A percentile compares a stretch with the other conserved stretches of the same genome.
phyloP scores from a whole-genome alignment of 2,797 vertebrate species.

The Babyrousa celebensis region DNA sequence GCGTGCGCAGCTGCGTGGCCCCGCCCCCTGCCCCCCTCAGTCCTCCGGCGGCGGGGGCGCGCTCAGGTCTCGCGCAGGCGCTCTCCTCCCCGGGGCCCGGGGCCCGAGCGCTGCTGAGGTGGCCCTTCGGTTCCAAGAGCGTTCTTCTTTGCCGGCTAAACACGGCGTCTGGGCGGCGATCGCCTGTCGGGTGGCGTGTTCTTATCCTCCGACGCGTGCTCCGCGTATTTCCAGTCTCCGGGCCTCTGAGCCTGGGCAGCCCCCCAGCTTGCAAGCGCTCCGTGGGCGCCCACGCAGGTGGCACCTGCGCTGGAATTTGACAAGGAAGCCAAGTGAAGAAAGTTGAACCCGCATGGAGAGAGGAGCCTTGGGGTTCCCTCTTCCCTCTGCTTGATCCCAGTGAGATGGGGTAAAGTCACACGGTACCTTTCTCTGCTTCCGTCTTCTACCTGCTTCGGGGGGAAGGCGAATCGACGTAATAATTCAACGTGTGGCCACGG shows the following conservation, averaged over 20 bases:
- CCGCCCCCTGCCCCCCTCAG: accelerated
- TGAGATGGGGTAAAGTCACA: not conserved
- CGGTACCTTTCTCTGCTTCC: not conserved
- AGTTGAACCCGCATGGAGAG: not conserved
- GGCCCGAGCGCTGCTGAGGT: accelerated
- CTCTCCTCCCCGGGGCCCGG: accelerated
- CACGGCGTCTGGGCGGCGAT: not conserved
- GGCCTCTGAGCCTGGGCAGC: not conserved
- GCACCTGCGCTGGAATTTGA: not conserved
- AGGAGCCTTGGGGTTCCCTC: not conserved
- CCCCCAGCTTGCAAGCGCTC: not conserved
- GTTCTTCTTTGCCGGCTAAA: not conserved
- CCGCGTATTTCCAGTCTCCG: no score
- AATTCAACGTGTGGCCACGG: not conserved
- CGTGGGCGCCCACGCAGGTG: accelerated
- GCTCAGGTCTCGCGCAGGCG: not conserved
- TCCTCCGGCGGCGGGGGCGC: accelerated
- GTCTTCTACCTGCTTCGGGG: not conserved
- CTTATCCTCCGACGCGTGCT: not conserved
- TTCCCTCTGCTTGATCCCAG: not conserved
- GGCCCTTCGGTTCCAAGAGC: accelerated
- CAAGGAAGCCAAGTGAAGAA: not conserved
- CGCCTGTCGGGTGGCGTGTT: not conserved
- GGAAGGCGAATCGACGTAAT: not conserved
- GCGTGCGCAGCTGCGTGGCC: not conserved